Base-by-base conservation (phyloP, 37 sponge, comb jelly and placozoan species). In the Hexactinellida sp. region DNA sequence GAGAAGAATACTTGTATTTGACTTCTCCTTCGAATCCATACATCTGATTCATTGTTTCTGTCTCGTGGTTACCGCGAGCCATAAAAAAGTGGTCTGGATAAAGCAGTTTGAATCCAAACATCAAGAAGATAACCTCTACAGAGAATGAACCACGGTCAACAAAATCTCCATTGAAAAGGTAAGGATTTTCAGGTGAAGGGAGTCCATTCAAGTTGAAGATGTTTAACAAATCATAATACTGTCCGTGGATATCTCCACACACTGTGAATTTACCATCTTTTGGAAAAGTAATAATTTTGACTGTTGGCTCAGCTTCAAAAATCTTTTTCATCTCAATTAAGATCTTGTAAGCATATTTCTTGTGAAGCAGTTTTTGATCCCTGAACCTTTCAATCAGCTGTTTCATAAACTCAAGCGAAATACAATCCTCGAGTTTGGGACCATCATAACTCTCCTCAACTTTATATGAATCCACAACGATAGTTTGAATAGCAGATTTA, bases 221-320 rank as follows among this genome's bases (percentile, higher is more conserved):
- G 86, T 98, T 98, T 24, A 93, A 90, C 0, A 98, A 91, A 54
- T 98, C 99, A 85, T 98, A 98, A 55, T 87, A 98, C 84, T 98
- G 99, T 54, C 99, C 99, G 41, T 98, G 99, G 54, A 98, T 95
- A 87, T 98, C 99, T 0, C 99, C 99, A 91, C 99, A 98, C 7
- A 98, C 90, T 54, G 95, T 98, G 82, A 95, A 94, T 38, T 92
- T 91, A 55, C 89, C 89, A 84, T 90, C 92, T 35, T 87, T 88
- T 30, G 98, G 98, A 38, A 97, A 93, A 19, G 85, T 84, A 37
- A 97, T 55, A 82, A 90, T 91, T 36, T 92, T 91, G 32, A 97
- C 84, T 28, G 93, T 85, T 0, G 90, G 92, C 36, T 54, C 90
- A 23, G 82, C 37, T 25, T 85, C 63, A 24, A 97, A 87, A 13